Evolutionary conservation across 2,797 vertebrate species (phyloP).

Genomic region (Discoglossus pictus): DNA sequence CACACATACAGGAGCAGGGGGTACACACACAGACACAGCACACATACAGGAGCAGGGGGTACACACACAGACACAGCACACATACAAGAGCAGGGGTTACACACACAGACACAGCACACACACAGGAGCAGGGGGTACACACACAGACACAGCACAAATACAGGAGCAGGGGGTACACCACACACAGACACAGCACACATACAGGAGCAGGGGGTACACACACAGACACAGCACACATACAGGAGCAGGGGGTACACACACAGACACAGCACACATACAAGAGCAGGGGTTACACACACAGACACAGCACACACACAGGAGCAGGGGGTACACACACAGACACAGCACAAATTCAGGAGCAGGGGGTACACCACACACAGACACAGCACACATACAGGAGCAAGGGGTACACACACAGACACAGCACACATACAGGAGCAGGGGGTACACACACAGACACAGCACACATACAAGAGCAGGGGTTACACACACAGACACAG

Average conservation of each 20-base stretch:
- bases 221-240: not conserved
- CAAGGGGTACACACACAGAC: conserved; percentile 57
- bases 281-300: no score
- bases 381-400: conserved; percentile 51
- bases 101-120: not conserved
- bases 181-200: conserved; percentile 33
- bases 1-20: not conserved
- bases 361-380: conserved; percentile 56
- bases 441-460: conserved; percentile 2
- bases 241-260: no score
- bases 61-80: conserved; percentile 57
- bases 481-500: not conserved
- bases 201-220: conserved; percentile 53
- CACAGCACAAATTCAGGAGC: no score
- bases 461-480: not conserved
- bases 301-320: not conserved
- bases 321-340: conserved; percentile 54
- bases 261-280: no score
- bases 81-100: conserved; percentile 6
- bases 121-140: not conserved
- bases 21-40: conserved; percentile 60
- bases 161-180: not conserved
- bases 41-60: conserved; percentile 56
- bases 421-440: conserved; percentile 41
- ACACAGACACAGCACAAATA: not conserved